phyloP scores from a whole-genome alignment of 2,888 invertebrate species.

The Andricus curvator region DNA sequence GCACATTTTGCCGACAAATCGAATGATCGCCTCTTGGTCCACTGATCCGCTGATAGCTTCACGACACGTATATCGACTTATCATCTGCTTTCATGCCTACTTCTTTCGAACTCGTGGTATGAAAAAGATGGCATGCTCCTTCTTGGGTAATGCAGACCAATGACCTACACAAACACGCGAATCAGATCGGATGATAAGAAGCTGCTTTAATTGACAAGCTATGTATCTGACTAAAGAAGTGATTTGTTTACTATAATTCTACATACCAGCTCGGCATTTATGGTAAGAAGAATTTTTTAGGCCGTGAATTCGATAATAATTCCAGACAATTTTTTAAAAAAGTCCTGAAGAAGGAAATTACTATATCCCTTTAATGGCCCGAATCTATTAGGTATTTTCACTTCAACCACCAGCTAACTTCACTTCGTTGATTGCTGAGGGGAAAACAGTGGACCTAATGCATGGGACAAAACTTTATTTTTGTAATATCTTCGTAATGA shows the following conservation, averaged over 20 bases:
- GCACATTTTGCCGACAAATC: conserved; percentile 38
- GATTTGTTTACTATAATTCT: conserved; percentile 35
- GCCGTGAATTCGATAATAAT: neutral
- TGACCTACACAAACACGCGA: neutral
- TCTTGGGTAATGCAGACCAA: conserved; percentile 15
- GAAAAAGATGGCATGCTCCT: neutral
- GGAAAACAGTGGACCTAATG: too few relatives aligned
- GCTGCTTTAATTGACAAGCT: conserved; percentile 37
- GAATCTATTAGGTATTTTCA: too few relatives aligned
- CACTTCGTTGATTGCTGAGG: too few relatives aligned
- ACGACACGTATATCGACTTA: conserved; percentile 21
- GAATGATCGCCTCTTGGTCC: conserved; percentile 1
- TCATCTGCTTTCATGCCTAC: conserved; percentile 18
- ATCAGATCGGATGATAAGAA: conserved; percentile 34
- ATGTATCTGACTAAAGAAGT: conserved; percentile 33
- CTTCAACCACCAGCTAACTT: too few relatives aligned
- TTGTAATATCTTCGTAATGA: too few relatives aligned
- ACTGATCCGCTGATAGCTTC: conserved; percentile 12
- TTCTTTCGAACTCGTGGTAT: neutral
- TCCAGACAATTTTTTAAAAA: neutral
- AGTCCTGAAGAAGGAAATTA: neutral
- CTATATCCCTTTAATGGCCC: neutral
- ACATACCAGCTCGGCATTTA: conserved; percentile 16
- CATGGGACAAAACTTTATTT: too few relatives aligned
- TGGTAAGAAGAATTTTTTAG: neutral